phyloP scores from a whole-genome alignment of 2,888 invertebrate genomes.

The Philopedon plagiatum region DNA sequence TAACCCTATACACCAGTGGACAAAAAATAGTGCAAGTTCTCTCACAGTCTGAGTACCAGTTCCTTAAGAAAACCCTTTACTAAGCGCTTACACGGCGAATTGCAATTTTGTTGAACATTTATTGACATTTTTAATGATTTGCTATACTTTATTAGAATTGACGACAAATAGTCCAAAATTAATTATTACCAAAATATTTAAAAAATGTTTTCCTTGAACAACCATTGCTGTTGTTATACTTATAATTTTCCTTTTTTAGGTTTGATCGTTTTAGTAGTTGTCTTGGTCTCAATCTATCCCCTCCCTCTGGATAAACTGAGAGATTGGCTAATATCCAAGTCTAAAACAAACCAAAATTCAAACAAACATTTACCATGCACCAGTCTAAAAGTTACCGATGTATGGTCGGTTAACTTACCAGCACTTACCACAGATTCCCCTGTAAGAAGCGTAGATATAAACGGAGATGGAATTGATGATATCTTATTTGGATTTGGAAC shows the following conservation, averaged over 20 bases:
- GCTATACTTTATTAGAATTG: too few species aligned
- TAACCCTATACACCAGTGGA: too few species aligned
- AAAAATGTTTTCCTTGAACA: too few species aligned
- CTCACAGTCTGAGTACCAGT: too few species aligned
- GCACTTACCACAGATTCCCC: constrained; percentile 83
- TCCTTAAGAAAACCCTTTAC: too few species aligned
- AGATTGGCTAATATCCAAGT: constrained; percentile 71
- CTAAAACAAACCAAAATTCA: constrained; percentile 48
- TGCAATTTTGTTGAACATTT: too few species aligned
- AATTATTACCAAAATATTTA: too few species aligned
- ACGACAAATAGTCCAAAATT: too few species aligned
- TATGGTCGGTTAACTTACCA: constrained; percentile 80
- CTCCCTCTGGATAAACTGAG: constrained; percentile 74
- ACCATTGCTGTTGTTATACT: too few species aligned
- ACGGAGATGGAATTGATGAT: constrained; percentile 80
- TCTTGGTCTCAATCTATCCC: constrained; percentile 77
- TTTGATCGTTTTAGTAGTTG: constrained; percentile 75
- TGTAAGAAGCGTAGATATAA: constrained; percentile 79
- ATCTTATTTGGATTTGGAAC: constrained; percentile 85
- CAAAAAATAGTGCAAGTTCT: too few species aligned
- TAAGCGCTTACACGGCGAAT: too few species aligned
- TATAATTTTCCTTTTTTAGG: constrained; percentile 66
- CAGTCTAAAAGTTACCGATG: constrained; percentile 72
- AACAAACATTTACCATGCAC: constrained; percentile 73
- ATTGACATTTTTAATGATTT: too few species aligned